phyloP scores from a whole-genome alignment of 2,113 vertebrate genomes.

The Otolemur garnettii region DNA sequence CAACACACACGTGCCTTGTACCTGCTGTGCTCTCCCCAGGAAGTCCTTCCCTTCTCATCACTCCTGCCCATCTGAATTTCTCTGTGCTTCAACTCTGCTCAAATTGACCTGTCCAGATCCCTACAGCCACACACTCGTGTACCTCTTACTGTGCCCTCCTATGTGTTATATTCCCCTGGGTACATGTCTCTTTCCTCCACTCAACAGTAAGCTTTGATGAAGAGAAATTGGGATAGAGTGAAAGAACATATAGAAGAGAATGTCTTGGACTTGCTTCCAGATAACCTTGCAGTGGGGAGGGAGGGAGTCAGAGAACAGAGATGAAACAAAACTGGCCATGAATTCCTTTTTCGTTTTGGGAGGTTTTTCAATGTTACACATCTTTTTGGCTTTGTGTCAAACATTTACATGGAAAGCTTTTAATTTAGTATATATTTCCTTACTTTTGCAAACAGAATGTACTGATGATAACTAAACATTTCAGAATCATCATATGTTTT shows the following conservation, averaged over 20 bases:
- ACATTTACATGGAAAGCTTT: not conserved
- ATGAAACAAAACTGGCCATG: not conserved
- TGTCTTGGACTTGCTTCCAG: not conserved
- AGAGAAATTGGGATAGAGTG: not conserved
- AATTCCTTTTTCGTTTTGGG: not conserved
- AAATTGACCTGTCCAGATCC: not conserved
- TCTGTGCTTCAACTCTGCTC: not conserved
- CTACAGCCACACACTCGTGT: not conserved
- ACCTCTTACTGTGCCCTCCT: not conserved
- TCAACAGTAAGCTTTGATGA: not conserved
- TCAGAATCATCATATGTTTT: not conserved
- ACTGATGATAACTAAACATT: not conserved
- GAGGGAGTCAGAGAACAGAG: not conserved
- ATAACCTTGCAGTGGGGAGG: not conserved
- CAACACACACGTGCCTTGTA: no score
- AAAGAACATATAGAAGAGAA: not conserved
- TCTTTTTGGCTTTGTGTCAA: not conserved
- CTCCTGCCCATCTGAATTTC: not conserved
- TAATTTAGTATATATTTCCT: not conserved
- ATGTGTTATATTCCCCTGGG: not conserved
- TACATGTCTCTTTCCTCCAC: not conserved
- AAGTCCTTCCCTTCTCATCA: not conserved
- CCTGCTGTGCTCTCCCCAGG: not conserved
- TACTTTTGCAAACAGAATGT: slow-evolving; percentile 28
- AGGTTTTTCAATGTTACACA: not conserved